A percentile compares a stretch with the other conserved stretches of the same genome.
Conservation (phyloP, 2,888 invertebrate genomes). For the Erpobdella octoculata region DNA sequence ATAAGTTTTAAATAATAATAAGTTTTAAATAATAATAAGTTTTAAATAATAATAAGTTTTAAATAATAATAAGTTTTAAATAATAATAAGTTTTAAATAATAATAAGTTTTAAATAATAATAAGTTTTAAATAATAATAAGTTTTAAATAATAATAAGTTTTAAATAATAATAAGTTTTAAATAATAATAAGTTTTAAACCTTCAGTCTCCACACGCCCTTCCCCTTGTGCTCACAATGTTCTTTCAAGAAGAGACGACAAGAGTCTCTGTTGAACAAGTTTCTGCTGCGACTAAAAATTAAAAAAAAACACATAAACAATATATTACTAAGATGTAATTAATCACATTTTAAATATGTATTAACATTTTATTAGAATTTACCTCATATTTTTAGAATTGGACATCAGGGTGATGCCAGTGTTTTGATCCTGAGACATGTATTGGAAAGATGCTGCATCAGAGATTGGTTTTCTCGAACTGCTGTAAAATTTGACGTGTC, state of each 20-base stretch:
- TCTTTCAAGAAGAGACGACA: conserved; percentile 75
- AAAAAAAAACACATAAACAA: not conserved
- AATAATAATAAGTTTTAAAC: conserved; percentile 42
- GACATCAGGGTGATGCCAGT: conserved; percentile 40
- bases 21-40: too few relatives aligned
- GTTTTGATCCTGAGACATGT: conserved; percentile 41
- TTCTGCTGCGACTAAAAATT: conserved; percentile 19
- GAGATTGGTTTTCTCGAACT: not conserved
- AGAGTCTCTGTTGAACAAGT: conserved; percentile 19
- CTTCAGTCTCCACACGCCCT: conserved; percentile 51
- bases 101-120: too few relatives aligned
- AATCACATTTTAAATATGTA: too few relatives aligned
- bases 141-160: too few relatives aligned
- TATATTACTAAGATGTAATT: too few relatives aligned
- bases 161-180: too few relatives aligned
- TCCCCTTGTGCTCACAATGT: conserved; percentile 54
- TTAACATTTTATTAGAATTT: not conserved
- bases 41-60: too few relatives aligned
- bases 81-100: too few relatives aligned
- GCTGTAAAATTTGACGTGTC: not conserved
- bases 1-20: too few relatives aligned
- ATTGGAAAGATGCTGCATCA: conserved; percentile 34
- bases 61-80: too few relatives aligned
- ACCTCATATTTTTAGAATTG: conserved; percentile 36
- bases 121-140: too few relatives aligned